phyloP scores from a whole-genome alignment of 1,140 invertebrate species.

The Pteromalus puparum region DNA sequence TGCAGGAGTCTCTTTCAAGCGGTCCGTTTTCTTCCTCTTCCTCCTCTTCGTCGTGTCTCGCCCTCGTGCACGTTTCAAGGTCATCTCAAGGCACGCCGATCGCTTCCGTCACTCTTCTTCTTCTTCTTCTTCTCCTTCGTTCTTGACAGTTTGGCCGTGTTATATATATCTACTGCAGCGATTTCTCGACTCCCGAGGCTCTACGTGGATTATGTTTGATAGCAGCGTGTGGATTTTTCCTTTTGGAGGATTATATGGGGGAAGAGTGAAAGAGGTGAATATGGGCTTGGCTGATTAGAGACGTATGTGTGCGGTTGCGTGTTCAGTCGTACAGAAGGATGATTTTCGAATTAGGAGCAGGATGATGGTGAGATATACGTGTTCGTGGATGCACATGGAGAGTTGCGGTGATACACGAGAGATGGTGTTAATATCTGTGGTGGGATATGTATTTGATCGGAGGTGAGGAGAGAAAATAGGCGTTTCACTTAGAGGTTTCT shows the following conservation, averaged over 20 bases:
- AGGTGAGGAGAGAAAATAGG: not conserved
- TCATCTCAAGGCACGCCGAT: constrained; percentile 20
- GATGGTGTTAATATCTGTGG: not conserved
- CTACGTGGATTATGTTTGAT: no score
- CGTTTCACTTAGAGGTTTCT: no score
- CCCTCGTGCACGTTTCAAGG: constrained; percentile 33
- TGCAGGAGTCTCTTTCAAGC: not conserved
- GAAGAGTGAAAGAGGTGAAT: not conserved
- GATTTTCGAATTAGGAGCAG: no score
- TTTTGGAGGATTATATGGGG: not conserved
- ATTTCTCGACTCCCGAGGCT: no score
- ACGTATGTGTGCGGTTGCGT: no score
- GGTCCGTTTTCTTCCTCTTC: not conserved
- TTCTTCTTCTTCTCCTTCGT: not conserved
- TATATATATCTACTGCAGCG: not conserved
- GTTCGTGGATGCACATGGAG: not conserved
- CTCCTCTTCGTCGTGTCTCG: not conserved
- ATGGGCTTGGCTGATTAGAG: no score
- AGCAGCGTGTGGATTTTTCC: no score
- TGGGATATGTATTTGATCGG: not conserved
- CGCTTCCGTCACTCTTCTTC: not conserved
- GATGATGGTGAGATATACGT: no score
- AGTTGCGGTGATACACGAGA: not conserved
- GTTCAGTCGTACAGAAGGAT: not conserved
- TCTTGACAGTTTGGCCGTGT: not conserved